Evolutionary conservation across 2,888 invertebrate species (phyloP).

Genomic region (Drosophila niveifrons): DNA sequence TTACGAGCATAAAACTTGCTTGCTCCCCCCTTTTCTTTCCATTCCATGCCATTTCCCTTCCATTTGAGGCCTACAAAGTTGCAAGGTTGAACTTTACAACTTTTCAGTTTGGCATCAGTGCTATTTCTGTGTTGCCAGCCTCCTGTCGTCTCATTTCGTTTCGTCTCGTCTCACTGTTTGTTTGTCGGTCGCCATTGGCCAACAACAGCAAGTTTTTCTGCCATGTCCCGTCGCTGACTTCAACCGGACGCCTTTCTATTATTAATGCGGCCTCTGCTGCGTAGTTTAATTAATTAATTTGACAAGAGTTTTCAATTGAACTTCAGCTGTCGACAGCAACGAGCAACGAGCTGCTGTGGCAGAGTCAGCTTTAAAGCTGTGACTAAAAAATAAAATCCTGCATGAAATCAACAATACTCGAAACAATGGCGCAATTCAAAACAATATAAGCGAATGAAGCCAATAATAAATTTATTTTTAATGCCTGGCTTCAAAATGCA

Average conservation of each 20-base stretch:
- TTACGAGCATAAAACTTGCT: conserved; percentile 36
- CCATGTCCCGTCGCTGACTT: conserved; percentile 59
- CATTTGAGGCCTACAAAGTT: conserved; percentile 68
- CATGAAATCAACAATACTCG: conserved; percentile 24
- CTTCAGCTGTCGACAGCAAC: conserved; percentile 35
- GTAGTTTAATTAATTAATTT: conserved; percentile 80
- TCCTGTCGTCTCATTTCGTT: conserved; percentile 8
- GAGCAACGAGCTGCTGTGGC: background rate
- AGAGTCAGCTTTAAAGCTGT: conserved; percentile 50
- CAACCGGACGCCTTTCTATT: conserved; percentile 75
- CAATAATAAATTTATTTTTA: conserved; percentile 62
- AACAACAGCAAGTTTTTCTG: conserved; percentile 58
- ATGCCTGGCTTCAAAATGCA: conserved; percentile 41
- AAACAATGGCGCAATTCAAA: conserved; percentile 36
- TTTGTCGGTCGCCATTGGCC: conserved; percentile 41
- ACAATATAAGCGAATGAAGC: conserved; percentile 19
- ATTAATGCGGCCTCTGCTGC: conserved; percentile 67
- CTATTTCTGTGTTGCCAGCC: conserved; percentile 51
- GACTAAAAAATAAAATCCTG: conserved; percentile 10
- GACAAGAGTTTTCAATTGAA: conserved; percentile 77
- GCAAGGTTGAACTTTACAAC: conserved; percentile 74
- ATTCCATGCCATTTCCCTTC: conserved; percentile 9
- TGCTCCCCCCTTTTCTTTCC: background rate
- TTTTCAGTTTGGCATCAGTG: conserved; percentile 46
- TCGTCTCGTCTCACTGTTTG: conserved; percentile 52